Evolutionary conservation across 2,797 vertebrate species (phyloP).

Genomic region (Aselliscus stoliczkanus): DNA sequence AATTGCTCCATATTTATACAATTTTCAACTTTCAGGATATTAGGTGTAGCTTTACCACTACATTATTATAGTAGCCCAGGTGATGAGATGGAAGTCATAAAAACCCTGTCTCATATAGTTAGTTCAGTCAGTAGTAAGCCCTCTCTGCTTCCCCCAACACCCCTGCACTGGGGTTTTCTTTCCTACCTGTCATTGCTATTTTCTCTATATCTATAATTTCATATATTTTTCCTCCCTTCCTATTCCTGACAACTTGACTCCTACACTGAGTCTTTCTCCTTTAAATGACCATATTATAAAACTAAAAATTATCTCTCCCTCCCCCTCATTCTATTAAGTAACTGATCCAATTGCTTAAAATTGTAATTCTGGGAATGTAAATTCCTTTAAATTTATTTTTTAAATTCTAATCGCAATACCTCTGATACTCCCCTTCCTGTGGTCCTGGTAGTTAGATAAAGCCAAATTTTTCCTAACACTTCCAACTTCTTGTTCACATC

Average conservation of each 20-base stretch:
- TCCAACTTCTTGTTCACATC: not conserved
- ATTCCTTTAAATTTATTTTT: not conserved
- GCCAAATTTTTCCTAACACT: not conserved
- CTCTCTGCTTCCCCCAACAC: not conserved
- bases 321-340: not conserved
- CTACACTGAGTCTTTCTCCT: not conserved
- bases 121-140: not conserved
- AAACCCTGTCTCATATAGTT: not conserved
- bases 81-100: accelerated
- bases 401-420: not conserved
- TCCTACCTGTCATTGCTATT: not conserved
- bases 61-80: not conserved
- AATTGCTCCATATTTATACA: not conserved
- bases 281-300: not conserved
- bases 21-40: not conserved
- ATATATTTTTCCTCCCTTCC: not conserved
- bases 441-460: not conserved
- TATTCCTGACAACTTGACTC: not conserved
- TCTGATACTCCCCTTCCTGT: too few relatives aligned
- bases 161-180: not conserved
- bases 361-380: not conserved
- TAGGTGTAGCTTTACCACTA: not conserved
- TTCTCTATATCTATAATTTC: not conserved
- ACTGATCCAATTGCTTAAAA: not conserved
- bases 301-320: not conserved